These are phyloP conservation scores for Rhizomys pruinosus DNA, from an alignment of 2,113 vertebrate species.

Conservation along the genomic window DNA sequence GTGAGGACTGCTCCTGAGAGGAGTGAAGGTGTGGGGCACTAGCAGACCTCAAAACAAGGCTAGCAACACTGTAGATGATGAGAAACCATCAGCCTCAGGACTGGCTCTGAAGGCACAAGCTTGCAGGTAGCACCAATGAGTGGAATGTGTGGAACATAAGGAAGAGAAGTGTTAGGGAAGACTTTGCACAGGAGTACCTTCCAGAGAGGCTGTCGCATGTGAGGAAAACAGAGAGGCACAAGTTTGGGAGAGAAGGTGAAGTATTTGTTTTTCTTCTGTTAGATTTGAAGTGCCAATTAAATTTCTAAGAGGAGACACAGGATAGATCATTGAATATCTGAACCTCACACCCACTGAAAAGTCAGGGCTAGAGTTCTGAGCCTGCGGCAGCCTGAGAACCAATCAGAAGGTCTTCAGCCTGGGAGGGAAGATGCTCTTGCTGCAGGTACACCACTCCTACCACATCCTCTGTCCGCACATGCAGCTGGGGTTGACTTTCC, in stretches of 20 bases:
- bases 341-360: background rate
- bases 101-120: background rate
- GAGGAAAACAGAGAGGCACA: background rate
- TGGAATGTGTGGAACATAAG: background rate
- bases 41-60: background rate
- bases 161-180: background rate
- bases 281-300: background rate
- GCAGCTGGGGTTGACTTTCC: background rate
- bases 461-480: background rate
- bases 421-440: background rate
- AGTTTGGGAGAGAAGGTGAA: background rate
- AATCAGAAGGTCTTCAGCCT: background rate
- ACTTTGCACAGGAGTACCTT: background rate
- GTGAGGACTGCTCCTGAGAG: background rate
- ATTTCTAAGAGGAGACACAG: background rate
- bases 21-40: background rate
- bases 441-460: background rate
- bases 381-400: background rate
- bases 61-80: fast-evolving
- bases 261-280: background rate
- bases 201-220: background rate
- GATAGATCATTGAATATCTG: background rate
- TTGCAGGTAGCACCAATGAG: background rate
- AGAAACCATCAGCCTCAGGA: background rate
- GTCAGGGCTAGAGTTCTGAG: background rate